Evolutionary conservation across 2,113 vertebrate genomes (phyloP).

Genomic region (Sebastes schlegelii): DNA sequence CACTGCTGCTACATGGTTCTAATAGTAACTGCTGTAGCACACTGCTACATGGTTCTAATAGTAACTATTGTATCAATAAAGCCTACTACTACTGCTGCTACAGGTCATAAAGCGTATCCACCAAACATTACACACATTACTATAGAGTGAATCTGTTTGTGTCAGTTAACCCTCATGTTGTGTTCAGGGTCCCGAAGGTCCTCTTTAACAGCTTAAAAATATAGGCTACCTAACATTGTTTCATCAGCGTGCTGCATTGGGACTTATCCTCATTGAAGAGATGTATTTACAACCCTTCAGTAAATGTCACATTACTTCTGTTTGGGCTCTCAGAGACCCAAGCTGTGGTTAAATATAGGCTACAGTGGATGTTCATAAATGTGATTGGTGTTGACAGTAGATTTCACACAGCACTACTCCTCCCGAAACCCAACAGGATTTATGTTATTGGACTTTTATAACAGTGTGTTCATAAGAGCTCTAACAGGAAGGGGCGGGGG

Average conservation of each 20-base stretch:
- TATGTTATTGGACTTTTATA: not conserved
- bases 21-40: no score
- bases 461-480: not conserved
- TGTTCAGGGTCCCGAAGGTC: no score
- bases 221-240: not conserved
- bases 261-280: not conserved
- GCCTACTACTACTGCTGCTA: no score
- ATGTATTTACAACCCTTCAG: not conserved
- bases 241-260: no score
- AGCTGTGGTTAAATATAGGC: not conserved
- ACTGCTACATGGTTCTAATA: no score
- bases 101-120: no score
- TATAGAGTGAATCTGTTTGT: not conserved
- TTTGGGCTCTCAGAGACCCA: not conserved
- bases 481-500: no score
- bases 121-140: no score
- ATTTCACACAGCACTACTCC: not conserved
- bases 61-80: no score
- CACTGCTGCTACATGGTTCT: no score
- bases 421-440: not conserved
- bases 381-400: not conserved
- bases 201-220: not conserved
- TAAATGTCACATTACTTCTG: not conserved
- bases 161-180: not conserved
- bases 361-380: not conserved